Evolutionary conservation across 2,113 vertebrate species (phyloP), one percentile per base, ranked within the genome.

Genomic region (Odontophorus gujanensis): DNA sequence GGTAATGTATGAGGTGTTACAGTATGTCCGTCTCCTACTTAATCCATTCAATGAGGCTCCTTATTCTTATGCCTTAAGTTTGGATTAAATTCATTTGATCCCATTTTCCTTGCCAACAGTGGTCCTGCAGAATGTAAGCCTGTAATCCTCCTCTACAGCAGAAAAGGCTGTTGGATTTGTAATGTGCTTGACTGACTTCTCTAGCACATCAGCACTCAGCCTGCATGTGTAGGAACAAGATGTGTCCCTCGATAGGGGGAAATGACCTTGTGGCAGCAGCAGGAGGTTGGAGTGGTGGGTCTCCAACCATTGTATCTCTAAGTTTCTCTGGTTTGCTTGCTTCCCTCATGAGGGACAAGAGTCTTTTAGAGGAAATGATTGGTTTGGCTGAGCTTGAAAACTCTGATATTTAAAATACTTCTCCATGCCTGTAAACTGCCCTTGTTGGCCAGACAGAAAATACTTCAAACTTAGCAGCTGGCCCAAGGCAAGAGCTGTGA

Each of bases 311-410:
- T 13, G 43, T 15, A 65, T 85, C 57, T 66, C 40, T 57, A 63
- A 22, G 22, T 85, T 92, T 89, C 7, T 1, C 88, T 68, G 26
- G 59, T 1, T 61, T 62, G 48, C 66, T 83, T 62, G 3, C 13
- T 36, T 67, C 10, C 32, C 18, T 74, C 16, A 12, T 62, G 53
- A 38, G 28, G 67, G 12, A 50, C 43, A 84, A 72, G n/a, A 67
- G 22, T 71, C 36, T 65, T 88, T 25, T 18, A 65, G 34, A 43
- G 43, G 53, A 71, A 90, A 43, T 0, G 0, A 58, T 28, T 78
- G 47, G 36, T 74, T 81, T 91, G 82, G 24, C 55, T 45, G 20
- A 62, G 40, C 42, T 32, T 69, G 50, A 91, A 95, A 91, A 58
- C 38, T 93, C 12, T 8, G 18, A 36, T 77, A 21, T 61, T 85